Evolutionary conservation across 2,113 vertebrate species (phyloP).

Genomic region (Centropus bengalensis): DNA sequence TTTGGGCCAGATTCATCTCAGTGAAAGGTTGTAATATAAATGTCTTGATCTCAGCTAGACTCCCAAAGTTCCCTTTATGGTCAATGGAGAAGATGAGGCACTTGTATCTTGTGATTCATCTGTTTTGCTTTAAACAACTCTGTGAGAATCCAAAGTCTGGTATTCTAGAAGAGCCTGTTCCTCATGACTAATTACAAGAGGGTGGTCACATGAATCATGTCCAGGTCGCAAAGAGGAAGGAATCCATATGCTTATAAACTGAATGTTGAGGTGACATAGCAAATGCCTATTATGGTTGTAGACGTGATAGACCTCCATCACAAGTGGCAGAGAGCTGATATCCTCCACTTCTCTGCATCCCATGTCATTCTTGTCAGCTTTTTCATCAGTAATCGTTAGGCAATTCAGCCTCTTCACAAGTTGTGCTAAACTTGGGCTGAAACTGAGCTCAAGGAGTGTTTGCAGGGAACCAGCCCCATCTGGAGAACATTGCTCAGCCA

Average conservation of each 20-base stretch:
- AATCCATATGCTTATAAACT: neutral
- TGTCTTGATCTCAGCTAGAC: neutral
- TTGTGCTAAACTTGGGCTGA: neutral
- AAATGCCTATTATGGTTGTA: neutral
- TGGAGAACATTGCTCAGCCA: neutral
- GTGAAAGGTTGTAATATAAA: neutral
- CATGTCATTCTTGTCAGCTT: neutral
- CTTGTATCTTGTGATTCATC: neutral
- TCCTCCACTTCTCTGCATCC: neutral
- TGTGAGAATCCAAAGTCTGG: neutral
- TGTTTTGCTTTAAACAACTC: neutral
- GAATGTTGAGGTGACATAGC: neutral
- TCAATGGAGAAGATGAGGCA: neutral
- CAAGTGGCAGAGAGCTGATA: neutral
- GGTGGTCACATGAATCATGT: neutral
- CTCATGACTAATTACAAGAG: neutral
- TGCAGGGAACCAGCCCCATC: neutral
- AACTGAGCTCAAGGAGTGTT: neutral
- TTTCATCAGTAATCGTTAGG: neutral
- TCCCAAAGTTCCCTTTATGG: neutral
- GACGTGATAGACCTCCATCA: neutral
- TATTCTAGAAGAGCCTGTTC: neutral
- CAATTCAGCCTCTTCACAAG: neutral
- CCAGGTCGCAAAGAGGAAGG: neutral
- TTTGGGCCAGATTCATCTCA: neutral